Evolutionary conservation across 2,113 vertebrate species (phyloP), one percentile per base, ranked within the genome.

Genomic region (Ameiurus melas): DNA sequence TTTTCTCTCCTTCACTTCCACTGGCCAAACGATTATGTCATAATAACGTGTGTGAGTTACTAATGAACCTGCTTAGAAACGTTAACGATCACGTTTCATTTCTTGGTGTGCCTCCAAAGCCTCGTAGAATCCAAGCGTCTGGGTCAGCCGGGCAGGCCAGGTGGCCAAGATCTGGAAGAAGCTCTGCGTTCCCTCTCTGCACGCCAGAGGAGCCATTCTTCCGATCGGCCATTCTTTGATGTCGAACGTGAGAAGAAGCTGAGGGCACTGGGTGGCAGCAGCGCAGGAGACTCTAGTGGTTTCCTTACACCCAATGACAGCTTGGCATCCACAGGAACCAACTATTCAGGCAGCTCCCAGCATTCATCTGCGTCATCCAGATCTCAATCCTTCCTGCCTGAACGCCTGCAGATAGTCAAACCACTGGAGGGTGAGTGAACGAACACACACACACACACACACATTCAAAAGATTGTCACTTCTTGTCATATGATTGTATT

Each of bases 371-470:
- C 88, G 87, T 97, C 96, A 0, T 92, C 95, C 0, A 89, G 96
- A 73, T 97, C 96, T 22, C 94, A 96, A 68, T 92, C 95, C 51
- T 96, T 94, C 92, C 93, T 97, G 82, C 97, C 95, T 0, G 97
- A 97, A 89, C 96, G 97, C 39, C 95, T 98, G 90, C 97, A 97
- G 95, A 97, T 97, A 0, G 90, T 99, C 89, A 97, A 98, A 92
- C 97, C 95, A 0, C 92, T 99, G 93, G 97, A 97, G 96, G 96
- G 96, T 97, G 91, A 94, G 91, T 60, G 47, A 39, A 89, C 25
- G 47, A 2, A n/a, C 27, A 53, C 19, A 51, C 27, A n/a, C 4
- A 51, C 47, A 33, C 30, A 19, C 58, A 68, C 53, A 89, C 25
- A 60, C 4, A n/a, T 81, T 58, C 2, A 14, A 81, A 33, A 81